Conservation (phyloP, 2,797 vertebrate species). For the Anguilla marmorata region DNA sequence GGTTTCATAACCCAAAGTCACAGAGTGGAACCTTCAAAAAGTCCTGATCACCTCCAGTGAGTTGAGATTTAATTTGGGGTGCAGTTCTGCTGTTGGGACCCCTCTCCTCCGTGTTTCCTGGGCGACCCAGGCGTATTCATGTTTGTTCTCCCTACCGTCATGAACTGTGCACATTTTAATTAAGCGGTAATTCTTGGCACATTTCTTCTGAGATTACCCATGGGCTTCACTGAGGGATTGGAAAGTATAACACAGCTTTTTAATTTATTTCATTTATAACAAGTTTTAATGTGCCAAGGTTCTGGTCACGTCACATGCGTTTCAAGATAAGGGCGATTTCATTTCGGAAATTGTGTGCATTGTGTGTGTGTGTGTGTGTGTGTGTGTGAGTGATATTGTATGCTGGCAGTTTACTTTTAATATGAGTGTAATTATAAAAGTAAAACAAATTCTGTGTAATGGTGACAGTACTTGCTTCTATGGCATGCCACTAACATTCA, state of each 20-base stretch:
- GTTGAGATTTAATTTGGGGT: not conserved
- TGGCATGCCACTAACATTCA: not conserved
- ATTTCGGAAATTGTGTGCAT: constrained; percentile 8
- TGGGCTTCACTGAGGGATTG: constrained; percentile 36
- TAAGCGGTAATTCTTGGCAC: constrained; percentile 45
- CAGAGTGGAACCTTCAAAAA: not conserved
- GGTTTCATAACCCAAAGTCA: no score
- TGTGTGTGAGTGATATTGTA: not conserved
- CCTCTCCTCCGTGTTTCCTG: not conserved
- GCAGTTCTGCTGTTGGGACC: not conserved
- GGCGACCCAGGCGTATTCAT: constrained; percentile 14
- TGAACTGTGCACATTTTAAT: constrained; percentile 46
- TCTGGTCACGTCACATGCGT: constrained; percentile 21
- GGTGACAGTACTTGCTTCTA: constrained; percentile 6
- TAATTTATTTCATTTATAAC: constrained; percentile 31
- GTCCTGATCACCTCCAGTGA: not conserved
- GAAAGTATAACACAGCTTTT: constrained; percentile 19
- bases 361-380: not conserved
- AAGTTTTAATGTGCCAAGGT: constrained; percentile 25
- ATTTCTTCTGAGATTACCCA: constrained; percentile 37
- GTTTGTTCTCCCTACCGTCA: constrained; percentile 37
- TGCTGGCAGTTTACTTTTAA: constrained; percentile 7
- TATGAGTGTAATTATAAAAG: not conserved
- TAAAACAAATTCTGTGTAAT: not conserved
- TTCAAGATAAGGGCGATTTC: constrained; percentile 25